Evolutionary conservation across 2,113 vertebrate genomes (phyloP).

Genomic region (Triplophysa siluroides): DNA sequence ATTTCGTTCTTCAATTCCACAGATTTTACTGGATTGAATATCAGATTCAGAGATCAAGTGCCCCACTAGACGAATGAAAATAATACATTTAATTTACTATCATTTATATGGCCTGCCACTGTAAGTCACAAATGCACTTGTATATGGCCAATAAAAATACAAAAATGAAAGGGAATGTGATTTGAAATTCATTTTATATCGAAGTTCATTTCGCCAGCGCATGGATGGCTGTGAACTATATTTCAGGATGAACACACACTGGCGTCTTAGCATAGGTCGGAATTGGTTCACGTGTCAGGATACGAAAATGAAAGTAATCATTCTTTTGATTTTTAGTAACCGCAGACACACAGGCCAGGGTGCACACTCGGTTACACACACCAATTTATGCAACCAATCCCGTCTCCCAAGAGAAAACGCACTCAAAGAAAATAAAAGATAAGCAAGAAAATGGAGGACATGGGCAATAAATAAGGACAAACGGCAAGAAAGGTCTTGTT

Average conservation of each 20-base stretch:
- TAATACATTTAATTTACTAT: slow-evolving; percentile 57
- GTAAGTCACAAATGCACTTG: not conserved
- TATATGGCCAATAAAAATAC: not conserved
- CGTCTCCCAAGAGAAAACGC: not conserved
- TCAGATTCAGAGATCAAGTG: slow-evolving; percentile 48
- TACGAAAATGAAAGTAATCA: slow-evolving; percentile 1
- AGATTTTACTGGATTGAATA: not conserved
- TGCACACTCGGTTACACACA: not conserved
- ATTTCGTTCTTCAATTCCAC: slow-evolving; percentile 1
- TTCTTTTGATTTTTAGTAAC: slow-evolving; percentile 1
- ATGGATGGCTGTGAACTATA: not conserved
- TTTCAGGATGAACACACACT: not conserved
- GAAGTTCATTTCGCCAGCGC: not conserved
- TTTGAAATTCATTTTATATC: not conserved
- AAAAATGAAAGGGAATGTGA: not conserved
- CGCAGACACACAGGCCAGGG: not conserved
- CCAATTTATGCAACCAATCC: slow-evolving; percentile 21
- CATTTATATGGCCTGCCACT: slow-evolving; percentile 50
- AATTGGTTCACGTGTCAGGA: not conserved
- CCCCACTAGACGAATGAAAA: slow-evolving; percentile 62
- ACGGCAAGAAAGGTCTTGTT: not conserved
- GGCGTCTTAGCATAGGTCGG: slow-evolving; percentile 10
- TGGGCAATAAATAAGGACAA: slow-evolving; percentile 11
- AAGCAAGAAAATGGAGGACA: slow-evolving; percentile 33
- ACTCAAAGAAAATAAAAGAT: slow-evolving; percentile 10